These are phyloP conservation scores for Pteruthius melanotis DNA, from an alignment of 2,113 vertebrate genomes.

Conservation along the genomic window DNA sequence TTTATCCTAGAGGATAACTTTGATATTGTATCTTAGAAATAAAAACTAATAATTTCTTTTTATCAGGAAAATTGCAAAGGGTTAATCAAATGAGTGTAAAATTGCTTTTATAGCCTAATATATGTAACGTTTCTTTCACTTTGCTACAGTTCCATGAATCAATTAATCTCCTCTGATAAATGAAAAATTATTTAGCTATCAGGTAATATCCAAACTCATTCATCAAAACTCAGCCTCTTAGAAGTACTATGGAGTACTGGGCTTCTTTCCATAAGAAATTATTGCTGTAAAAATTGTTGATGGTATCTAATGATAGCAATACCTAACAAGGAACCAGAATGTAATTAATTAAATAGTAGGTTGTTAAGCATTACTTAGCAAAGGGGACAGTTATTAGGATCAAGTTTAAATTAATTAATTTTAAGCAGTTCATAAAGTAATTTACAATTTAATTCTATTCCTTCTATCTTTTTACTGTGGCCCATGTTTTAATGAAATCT, in stretches of 20 bases:
- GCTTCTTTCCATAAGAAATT: constrained; percentile 7
- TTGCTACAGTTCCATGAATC: not conserved
- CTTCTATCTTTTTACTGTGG: not conserved
- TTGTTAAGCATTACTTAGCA: not conserved
- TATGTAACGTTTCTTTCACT: not conserved
- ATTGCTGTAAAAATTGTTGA: constrained; percentile 1
- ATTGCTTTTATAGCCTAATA: not conserved
- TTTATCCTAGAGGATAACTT: not conserved
- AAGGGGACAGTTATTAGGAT: not conserved
- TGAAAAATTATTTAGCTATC: constrained; percentile 10
- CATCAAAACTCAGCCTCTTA: constrained; percentile 20
- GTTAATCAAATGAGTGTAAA: not conserved
- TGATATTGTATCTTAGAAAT: not conserved
- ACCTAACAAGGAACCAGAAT: not conserved
- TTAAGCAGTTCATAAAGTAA: not conserved
- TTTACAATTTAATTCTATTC: not conserved
- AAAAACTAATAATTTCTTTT: not conserved
- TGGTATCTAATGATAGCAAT: constrained; percentile 5
- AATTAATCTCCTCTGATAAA: constrained; percentile 11
- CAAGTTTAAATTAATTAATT: not conserved
- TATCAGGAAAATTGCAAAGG: not conserved
- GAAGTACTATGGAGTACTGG: not conserved
- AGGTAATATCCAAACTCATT: constrained; percentile 9
- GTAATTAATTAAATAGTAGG: not conserved
- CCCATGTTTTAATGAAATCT: not conserved